Base-by-base conservation (phyloP, 2,113 vertebrate species). In the Bubo blakistoni region DNA sequence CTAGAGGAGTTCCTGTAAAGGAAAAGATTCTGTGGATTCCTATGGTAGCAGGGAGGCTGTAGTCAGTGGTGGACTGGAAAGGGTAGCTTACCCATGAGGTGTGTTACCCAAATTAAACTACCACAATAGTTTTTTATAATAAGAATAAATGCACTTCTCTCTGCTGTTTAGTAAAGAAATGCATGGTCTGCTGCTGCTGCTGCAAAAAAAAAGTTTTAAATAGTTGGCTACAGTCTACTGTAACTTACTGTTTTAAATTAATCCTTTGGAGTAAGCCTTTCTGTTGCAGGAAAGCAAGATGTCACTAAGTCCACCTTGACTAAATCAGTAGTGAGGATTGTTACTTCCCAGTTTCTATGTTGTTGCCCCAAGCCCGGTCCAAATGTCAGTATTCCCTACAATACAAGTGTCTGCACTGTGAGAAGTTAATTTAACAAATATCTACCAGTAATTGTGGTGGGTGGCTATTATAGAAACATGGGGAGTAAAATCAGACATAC, bases 321-420 rank as follows among this genome's bases (percentile, higher is more conserved):
- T 44, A 22, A 57, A 66, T 70, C 46, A 7, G 10, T 19, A 65
- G 34, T 55, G 65, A n/a, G 57, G 74, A 22, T 14, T 57, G 30
- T 42, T 65, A 29, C 47, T 73, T 59, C 9, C 38, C 0, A 0
- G 70, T 89, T 85, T 51, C 70, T 0, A 0, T n/a, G 11, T 2
- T 74, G 36, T 18, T 77, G 30, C 49, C 32, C 21, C 36, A 16
- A 57, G 52, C 66, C 66, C 1, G 32, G 38, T 47, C 13, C 1
- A 1, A n/a, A 11, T 55, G 29, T 29, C 58, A 52, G 24, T 18
- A 2, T 69, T 93, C 32, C 71, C 15, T 49, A 9, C 25, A 16
- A 3, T n/a, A 15, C 32, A 10, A 11, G 14, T 18, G 44, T 42
- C 81, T 61, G 72, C 11, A 0, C 11, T 66, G 46, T 25, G 27